These are phyloP conservation scores for Pocota personata DNA, from an alignment of 2,888 invertebrate species.

Conservation along the genomic window DNA sequence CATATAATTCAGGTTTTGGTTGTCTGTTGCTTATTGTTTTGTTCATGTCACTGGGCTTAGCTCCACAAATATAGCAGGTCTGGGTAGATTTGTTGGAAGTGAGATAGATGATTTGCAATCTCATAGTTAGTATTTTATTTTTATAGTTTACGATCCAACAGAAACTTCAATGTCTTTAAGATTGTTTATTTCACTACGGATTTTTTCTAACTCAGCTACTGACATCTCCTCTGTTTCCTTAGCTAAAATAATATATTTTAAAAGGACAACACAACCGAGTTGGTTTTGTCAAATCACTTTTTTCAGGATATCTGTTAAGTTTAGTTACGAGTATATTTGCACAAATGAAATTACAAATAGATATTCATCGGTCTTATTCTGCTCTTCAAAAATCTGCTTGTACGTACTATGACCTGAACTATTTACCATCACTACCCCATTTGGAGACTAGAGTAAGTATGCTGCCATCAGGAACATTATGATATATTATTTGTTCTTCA, in stretches of 20 bases:
- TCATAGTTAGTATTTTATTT: not conserved
- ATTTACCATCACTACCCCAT: no score
- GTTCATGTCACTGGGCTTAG: not conserved
- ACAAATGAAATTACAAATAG: no score
- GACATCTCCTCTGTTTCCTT: not conserved
- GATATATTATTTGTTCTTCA: no score
- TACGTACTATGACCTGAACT: no score
- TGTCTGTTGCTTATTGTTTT: no score
- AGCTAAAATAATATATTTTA: not conserved
- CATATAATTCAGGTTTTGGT: not conserved
- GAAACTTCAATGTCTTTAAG: not conserved
- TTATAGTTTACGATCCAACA: constrained; percentile 7
- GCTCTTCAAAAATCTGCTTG: not conserved
- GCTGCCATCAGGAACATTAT: no score
- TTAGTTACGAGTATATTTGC: not conserved
- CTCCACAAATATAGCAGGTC: constrained; percentile 2
- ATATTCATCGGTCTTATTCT: not conserved
- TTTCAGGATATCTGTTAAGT: not conserved
- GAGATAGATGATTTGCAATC: not conserved
- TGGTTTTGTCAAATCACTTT: constrained; percentile 1
- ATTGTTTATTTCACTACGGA: constrained; percentile 1
- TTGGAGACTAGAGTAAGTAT: no score
- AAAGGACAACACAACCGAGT: not conserved
- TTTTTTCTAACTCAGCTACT: no score
- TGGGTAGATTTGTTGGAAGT: not conserved